Evolutionary conservation across 2,888 invertebrate species (phyloP), one percentile per base, ranked within the genome.

Genomic region (Morpho deidamia): DNA sequence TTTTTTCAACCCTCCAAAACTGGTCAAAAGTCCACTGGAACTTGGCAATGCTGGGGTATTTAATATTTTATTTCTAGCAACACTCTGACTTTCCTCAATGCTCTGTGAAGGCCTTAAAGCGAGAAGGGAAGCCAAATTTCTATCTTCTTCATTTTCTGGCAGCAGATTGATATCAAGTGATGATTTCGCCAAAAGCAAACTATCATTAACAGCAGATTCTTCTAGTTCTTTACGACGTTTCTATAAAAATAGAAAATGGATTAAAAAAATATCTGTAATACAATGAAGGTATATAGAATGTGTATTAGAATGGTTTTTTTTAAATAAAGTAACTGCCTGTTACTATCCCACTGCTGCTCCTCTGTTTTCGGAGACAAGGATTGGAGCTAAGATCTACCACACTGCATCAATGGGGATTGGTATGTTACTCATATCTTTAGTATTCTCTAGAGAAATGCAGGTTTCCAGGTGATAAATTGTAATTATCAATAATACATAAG

Each of bases 131-230:
- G 98, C 98, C 80, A 96, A 88, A 72, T 93, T 93, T 50, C 92
- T 91, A 72, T 98, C 98, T 56, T 96, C 95, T 50, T 94, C 93
- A 12, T 90, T 91, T 80, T 98, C 98, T 1, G 94, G 93, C 0
- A 97, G 82, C 5, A 98, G 88, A 8, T 91, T 85, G 41, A 98
- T 95, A 67, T 94, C 92, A 12, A 98, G 83, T 11, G 96, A 95
- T 33, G 93, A 93, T 74, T 93, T 96, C 42, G 92, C 92, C 43
- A 96, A 78, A 8, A 98, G 84, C 9, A 92, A 90, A 49, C 92
- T 90, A 70, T 97, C 96, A 45, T 91, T 86, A 7, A 92, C 92
- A 63, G 93, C 91, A 43, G 92, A 87, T 12, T 91, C 91, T 74
- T 95, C 94, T 0, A 95, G 69, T 71, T 95, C 95, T 67, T 94